A percentile compares a stretch with the other conserved stretches of the same genome.
phyloP scores from a whole-genome alignment of 2,888 invertebrate species.

The Campoplex nolae region DNA sequence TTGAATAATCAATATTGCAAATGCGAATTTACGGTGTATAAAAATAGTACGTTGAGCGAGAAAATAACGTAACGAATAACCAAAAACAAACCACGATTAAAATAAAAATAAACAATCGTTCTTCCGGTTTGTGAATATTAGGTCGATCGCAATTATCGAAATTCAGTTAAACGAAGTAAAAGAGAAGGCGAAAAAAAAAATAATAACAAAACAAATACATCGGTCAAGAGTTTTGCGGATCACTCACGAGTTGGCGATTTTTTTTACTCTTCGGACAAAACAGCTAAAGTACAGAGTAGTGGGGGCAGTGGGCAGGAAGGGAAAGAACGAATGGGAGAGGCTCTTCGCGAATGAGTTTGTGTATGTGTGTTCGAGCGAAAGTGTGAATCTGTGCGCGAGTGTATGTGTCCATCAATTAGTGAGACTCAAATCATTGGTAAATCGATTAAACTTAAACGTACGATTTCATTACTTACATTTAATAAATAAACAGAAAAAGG shows the following conservation, averaged over 20 bases:
- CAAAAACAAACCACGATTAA: constrained; percentile 25
- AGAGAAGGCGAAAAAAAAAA: background rate
- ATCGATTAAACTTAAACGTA: constrained; percentile 71
- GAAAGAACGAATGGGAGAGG: constrained; percentile 32
- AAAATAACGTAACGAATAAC: background rate
- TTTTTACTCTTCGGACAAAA: constrained; percentile 67
- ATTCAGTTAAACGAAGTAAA: constrained; percentile 20
- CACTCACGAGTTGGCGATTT: constrained; percentile 66
- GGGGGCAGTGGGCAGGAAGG: constrained; percentile 1
- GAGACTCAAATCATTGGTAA: constrained; percentile 72
- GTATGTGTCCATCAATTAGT: constrained; percentile 71
- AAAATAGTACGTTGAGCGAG: constrained; percentile 58
- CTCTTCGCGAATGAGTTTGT: constrained; percentile 31
- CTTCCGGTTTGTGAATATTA: constrained; percentile 58
- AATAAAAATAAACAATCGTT: constrained; percentile 45
- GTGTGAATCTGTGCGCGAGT: constrained; percentile 43
- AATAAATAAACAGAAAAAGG: constrained; percentile 42
- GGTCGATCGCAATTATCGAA: constrained; percentile 61
- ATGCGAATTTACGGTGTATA: constrained; percentile 45
- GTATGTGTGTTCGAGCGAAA: constrained; percentile 52
- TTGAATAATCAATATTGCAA: constrained; percentile 43
- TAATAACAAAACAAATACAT: background rate
- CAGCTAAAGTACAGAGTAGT: constrained; percentile 9
- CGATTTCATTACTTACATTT: constrained; percentile 77
- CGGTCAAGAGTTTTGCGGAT: constrained; percentile 54